Base-by-base conservation (phyloP, 2,113 vertebrate genomes). In the Syngnathoides biaculeatus region DNA sequence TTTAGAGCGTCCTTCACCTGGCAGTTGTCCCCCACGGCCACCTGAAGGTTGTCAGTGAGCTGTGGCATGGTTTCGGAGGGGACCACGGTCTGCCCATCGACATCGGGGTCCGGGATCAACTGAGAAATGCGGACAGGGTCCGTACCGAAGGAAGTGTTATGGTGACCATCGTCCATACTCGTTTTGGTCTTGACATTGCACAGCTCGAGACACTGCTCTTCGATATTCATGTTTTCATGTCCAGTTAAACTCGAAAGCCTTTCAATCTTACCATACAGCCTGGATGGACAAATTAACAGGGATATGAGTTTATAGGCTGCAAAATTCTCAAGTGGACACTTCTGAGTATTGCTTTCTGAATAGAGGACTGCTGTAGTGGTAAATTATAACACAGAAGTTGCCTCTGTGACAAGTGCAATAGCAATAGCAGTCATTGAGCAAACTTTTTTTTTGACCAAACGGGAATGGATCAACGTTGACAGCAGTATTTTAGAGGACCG, bases 141-240 rank as follows among this genome's bases (percentile, higher is more conserved):
- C 19, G 76, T 81, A 72, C 75, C 67, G 61, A 77, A 86, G 39
- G 83, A 79, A 56, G 74, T 79, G 71, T 79, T 85, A 64, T 62
- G 80, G 53, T 86, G 89, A 67, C 83, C 73, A 70, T 84, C 71
- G 0, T 81, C 85, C 59, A 86, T 77, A 11, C 72, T 82, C 39
- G 50, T 83, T 75, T 90, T 90, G 40, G 86, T 84, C 71, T 90
- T 91, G 47, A 89, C 84, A 90, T 89, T 90, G 85, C 92, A 91
- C 79, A 90, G 70, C 86, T 92, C 92, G 84, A 90, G 57, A 81
- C 87, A 69, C 87, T 90, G 84, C 64, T 88, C 88, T 70, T 92
- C 83, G 75, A 90, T 86, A 87, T 92, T 92, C 92, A 93, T 93
- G 68, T 85, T 93, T 86, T 89, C 90, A 92, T 92, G 72, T 91